phyloP scores from a whole-genome alignment of 2,113 vertebrate species.

The Martes martes region DNA sequence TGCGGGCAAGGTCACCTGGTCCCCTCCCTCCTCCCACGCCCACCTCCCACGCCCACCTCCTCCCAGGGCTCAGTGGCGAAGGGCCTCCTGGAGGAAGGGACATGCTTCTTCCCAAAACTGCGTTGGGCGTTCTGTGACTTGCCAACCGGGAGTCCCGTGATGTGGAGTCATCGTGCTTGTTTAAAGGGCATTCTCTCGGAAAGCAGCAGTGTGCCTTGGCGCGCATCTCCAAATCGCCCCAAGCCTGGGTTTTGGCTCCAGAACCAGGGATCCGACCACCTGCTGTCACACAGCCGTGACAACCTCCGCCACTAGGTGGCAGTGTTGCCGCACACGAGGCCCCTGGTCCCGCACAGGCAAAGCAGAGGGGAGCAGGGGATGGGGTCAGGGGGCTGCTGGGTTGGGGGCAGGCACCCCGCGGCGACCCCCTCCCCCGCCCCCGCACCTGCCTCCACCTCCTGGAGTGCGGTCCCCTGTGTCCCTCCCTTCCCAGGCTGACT shows the following conservation, averaged over 20 bases:
- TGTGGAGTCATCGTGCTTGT: accelerated
- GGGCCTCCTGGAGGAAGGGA: background rate
- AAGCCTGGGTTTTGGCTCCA: background rate
- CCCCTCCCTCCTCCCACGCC: too few species aligned
- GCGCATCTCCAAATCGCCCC: accelerated
- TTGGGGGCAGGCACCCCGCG: background rate
- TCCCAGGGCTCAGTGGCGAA: background rate
- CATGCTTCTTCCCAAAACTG: background rate
- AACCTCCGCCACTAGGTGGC: constrained; percentile 53
- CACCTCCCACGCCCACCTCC: background rate
- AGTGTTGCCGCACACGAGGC: background rate
- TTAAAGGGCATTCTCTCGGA: background rate
- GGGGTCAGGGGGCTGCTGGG: background rate
- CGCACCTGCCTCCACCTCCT: background rate
- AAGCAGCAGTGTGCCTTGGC: background rate
- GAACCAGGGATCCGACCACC: accelerated
- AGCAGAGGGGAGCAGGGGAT: accelerated
- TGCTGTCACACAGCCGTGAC: background rate
- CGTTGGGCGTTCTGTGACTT: background rate
- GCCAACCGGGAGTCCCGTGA: background rate
- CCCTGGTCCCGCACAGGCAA: accelerated
- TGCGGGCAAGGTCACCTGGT: too few species aligned
- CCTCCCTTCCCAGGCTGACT: background rate
- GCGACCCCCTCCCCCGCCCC: accelerated
- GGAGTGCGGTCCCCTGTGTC: background rate